Conservation (phyloP, 1,140 invertebrate species). For the Ptiloglossa arizonensis region DNA sequence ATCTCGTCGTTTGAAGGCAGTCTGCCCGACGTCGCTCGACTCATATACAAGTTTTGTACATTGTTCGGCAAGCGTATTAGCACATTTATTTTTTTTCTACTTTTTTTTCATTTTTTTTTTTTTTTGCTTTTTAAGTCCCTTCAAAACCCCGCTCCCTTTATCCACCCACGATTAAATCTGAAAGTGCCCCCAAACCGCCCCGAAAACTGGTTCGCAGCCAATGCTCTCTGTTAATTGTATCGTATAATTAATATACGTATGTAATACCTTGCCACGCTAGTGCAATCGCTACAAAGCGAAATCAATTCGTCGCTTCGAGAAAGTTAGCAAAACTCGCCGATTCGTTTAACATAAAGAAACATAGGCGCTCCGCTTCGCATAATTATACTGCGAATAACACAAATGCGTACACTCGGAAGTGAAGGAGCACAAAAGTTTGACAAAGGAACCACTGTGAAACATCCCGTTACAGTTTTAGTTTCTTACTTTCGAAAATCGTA, state of each 20-base stretch:
- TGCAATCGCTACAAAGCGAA: slow-evolving; percentile 68
- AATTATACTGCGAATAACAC: slow-evolving; percentile 22
- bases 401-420: slow-evolving; percentile 31
- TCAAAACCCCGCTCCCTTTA: slow-evolving; percentile 74
- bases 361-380: slow-evolving; percentile 42
- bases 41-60: slow-evolving; percentile 57
- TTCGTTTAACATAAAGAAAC: slow-evolving; percentile 44
- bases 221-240: no score
- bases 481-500: no score
- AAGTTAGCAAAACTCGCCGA: slow-evolving; percentile 31
- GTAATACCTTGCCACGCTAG: slow-evolving; percentile 13
- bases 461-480: no score
- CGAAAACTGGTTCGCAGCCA: neutral
- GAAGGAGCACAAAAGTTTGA: no score
- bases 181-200: neutral
- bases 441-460: no score
- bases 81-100: slow-evolving; percentile 24
- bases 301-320: slow-evolving; percentile 62
- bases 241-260: no score
- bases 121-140: no score
- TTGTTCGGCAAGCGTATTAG: slow-evolving; percentile 59
- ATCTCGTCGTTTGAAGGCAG: slow-evolving; percentile 66
- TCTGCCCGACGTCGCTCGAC: slow-evolving; percentile 70
- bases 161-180: neutral
- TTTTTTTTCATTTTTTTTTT: no score